Conservation (phyloP, 2,888 invertebrate genomes). For the Aleiodes alternator region DNA sequence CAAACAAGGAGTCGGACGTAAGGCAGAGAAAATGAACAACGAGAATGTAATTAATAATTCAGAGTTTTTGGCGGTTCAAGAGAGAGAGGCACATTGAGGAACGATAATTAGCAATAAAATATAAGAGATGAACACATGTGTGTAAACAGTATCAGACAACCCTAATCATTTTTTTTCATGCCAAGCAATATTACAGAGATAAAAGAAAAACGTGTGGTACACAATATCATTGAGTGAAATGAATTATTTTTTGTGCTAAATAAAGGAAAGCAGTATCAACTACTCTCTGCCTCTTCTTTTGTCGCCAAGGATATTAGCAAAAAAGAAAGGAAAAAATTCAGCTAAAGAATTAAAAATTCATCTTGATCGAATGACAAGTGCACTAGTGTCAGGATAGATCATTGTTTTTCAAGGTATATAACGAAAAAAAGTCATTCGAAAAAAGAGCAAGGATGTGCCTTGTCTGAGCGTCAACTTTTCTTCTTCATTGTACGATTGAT, state of each 20-base stretch:
- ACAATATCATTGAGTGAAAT: neutral
- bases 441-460: slow-evolving; percentile 48
- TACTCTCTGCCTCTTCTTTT: neutral
- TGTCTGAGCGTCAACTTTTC: slow-evolving; percentile 39
- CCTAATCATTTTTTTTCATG: neutral
- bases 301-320: slow-evolving; percentile 6
- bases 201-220: neutral
- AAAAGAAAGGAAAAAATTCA: neutral
- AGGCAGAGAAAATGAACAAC: slow-evolving; percentile 72
- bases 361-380: slow-evolving; percentile 22
- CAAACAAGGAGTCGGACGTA: slow-evolving; percentile 73
- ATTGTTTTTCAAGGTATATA: slow-evolving; percentile 3
- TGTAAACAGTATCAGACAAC: neutral
- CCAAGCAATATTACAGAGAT: neutral
- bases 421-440: slow-evolving; percentile 36
- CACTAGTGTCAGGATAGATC: slow-evolving; percentile 23
- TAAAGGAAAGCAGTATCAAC: neutral
- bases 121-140: neutral
- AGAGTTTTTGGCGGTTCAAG: slow-evolving; percentile 1
- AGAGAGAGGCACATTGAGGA: slow-evolving; percentile 21
- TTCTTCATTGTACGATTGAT: slow-evolving; percentile 36
- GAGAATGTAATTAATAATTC: slow-evolving; percentile 11
- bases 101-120: slow-evolving; percentile 14
- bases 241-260: slow-evolving; percentile 6
- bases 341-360: neutral